Conservation (phyloP, 37 sponge, comb jelly and placozoan species). For the Hexactinellida sp. region DNA sequence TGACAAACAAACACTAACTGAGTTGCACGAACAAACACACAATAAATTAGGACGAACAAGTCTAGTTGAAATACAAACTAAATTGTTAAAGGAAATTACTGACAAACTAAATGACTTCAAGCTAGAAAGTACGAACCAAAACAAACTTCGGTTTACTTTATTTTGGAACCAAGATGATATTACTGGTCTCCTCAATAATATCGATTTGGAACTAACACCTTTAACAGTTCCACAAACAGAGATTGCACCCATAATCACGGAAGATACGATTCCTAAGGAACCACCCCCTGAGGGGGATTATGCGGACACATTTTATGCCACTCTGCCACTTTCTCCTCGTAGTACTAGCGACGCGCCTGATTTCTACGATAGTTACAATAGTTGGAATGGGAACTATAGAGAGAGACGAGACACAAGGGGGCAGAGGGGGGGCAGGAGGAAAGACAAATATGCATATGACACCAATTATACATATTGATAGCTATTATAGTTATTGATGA, state of each 20-base stretch:
- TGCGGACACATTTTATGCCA: background rate
- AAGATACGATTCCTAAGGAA: too few relatives aligned
- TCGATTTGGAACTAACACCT: background rate
- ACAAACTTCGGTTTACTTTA: background rate
- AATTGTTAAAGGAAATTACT: background rate
- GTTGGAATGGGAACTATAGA: background rate
- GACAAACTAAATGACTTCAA: background rate
- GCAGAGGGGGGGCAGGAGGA: background rate
- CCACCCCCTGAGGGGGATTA: background rate
- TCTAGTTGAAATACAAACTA: background rate
- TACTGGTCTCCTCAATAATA: background rate
- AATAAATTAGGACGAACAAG: background rate
- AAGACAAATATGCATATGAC: background rate
- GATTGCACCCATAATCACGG: background rate
- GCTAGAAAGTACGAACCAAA: background rate
- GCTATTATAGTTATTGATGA: too few relatives aligned
- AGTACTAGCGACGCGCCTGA: background rate
- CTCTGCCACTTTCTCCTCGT: background rate
- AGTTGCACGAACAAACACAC: background rate
- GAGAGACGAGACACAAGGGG: background rate
- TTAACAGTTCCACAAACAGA: background rate
- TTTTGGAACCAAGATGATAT: background rate
- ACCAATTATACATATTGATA: background rate
- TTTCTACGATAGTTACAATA: background rate
- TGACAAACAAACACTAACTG: background rate